Base-by-base conservation (phyloP, 2,113 vertebrate genomes). In the Heterotilapia buettikoferi region DNA sequence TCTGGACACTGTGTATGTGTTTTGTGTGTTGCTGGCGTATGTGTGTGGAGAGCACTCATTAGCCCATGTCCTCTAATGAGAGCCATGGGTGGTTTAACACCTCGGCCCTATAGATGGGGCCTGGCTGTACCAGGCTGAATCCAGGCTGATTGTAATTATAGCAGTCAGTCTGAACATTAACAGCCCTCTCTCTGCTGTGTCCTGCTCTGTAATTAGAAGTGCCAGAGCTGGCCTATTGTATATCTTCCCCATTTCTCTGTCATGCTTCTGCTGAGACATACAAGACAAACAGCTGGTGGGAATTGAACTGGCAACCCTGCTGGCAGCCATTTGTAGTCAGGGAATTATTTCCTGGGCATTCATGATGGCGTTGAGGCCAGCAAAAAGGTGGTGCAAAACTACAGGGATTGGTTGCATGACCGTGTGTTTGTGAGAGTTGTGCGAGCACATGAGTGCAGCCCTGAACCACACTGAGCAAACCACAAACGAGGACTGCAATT, bases 71-170 rank as follows among this genome's bases (percentile, higher is more conserved):
- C 85, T 93, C 88, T 94, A 94, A 96, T 93, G 92, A 94, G 90
- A 93, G 90, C 93, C 92, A 88, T 53, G 93, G 96, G 96, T 91
- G 91, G 94, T 93, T 95, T 94, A 92, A 88, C 94, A 94, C 94
- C 85, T 89, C 80, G 7, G 90, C 92, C 89, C 90, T 89, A 80
- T 82, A 91, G 90, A 92, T 73, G 31, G 88, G 88, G 79, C 56
- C 91, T 24, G 40, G 87, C 90, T 66, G 68, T 92, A 93, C 89
- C 94, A 90, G 87, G 66, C 91, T 90, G 84, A 93, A 84, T 91
- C 82, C 86, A 84, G 86, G 52, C 92, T 93, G 94, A 94, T 93
- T 92, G 87, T 95, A 95, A 95, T 95, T 95, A 95, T 91, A 92
- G 92, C 85, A 86, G 84, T 84, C 83, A 84, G 88, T 90, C 89